These are phyloP conservation scores for Ischnus inquisitorius DNA, from an alignment of 2,888 invertebrate genomes.

Conservation along the genomic window DNA sequence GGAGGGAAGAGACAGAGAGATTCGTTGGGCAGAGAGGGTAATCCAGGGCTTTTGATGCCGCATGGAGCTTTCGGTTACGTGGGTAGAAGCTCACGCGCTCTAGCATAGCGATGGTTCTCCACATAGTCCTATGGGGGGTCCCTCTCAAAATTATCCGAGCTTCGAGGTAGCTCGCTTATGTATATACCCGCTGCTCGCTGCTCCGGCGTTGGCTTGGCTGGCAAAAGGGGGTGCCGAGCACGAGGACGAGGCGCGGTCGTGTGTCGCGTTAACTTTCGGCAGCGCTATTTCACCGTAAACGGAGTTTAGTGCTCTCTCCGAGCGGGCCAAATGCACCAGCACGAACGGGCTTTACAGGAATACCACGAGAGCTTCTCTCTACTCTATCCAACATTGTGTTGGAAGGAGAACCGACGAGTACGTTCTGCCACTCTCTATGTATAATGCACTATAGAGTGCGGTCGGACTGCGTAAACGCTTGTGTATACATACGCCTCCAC, in stretches of 20 bases:
- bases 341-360: slow-evolving; percentile 64
- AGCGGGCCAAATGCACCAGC: slow-evolving; percentile 67
- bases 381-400: slow-evolving; percentile 25
- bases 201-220: slow-evolving; percentile 35
- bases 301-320: slow-evolving; percentile 71
- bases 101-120: not conserved
- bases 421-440: slow-evolving; percentile 44
- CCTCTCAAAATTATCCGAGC: slow-evolving; percentile 11
- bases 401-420: slow-evolving; percentile 36
- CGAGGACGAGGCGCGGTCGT: slow-evolving; percentile 32
- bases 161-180: slow-evolving; percentile 26
- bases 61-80: slow-evolving; percentile 32
- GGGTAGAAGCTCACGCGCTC: not conserved
- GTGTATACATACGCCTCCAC: slow-evolving; percentile 27
- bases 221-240: slow-evolving; percentile 48
- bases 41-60: slow-evolving; percentile 49
- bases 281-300: slow-evolving; percentile 73
- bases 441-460: slow-evolving; percentile 67
- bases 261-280: slow-evolving; percentile 73
- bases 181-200: slow-evolving; percentile 10
- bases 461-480: slow-evolving; percentile 63
- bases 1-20: slow-evolving; percentile 19
- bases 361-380: slow-evolving; percentile 30
- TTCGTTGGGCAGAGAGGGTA: slow-evolving; percentile 47
- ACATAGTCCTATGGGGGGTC: not conserved